A percentile compares a stretch with the other conserved stretches of the same genome.
These are phyloP conservation scores for Emydura subglobosa DNA, from an alignment of 2,113 vertebrate genomes.

Conservation along the genomic window DNA sequence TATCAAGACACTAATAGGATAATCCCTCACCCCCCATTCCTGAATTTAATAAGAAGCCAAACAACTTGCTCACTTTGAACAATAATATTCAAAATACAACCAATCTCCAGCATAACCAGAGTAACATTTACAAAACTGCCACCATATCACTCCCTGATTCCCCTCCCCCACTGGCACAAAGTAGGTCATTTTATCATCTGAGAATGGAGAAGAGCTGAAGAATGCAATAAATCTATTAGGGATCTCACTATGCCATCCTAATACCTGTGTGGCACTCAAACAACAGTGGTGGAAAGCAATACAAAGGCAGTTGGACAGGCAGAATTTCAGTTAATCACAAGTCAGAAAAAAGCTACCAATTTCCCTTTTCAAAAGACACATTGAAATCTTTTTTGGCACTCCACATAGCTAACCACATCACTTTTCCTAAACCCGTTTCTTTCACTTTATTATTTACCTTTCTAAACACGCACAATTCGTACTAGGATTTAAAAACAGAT, in stretches of 20 bases:
- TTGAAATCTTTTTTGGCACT: neutral
- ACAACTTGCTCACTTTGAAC: neutral
- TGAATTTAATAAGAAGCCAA: neutral
- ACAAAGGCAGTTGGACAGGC: neutral
- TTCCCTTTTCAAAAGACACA: neutral
- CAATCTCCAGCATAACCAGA: neutral
- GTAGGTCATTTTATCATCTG: neutral
- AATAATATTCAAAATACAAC: neutral
- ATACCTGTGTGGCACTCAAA: neutral
- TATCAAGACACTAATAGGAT: neutral
- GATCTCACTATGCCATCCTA: neutral
- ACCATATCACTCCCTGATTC: neutral
- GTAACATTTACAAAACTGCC: neutral
- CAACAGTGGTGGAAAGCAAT: neutral
- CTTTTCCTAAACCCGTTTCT: neutral
- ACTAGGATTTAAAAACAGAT: neutral
- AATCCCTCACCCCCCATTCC: neutral
- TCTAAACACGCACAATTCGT: rapidly evolving
- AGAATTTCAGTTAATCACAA: neutral
- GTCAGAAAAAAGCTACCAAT: neutral
- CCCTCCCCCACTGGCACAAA: neutral
- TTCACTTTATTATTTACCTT: neutral
- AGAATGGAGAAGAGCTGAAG: neutral
- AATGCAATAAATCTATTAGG: neutral
- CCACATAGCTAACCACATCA: neutral